These are phyloP conservation scores for Colostygia pectinataria DNA, from an alignment of 2,888 invertebrate species.

Conservation along the genomic window DNA sequence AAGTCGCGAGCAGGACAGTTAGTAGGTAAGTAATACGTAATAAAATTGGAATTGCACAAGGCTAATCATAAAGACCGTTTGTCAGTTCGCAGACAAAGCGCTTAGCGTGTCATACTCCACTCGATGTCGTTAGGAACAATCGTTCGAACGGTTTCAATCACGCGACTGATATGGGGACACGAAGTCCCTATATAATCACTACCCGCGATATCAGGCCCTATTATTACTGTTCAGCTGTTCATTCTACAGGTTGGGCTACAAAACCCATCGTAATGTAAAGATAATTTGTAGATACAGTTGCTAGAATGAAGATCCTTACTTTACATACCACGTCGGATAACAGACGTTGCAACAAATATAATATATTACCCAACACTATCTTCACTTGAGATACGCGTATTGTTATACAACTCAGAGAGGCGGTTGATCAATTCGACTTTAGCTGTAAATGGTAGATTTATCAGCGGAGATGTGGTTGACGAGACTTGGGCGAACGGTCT, in stretches of 20 bases:
- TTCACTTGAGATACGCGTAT: constrained; percentile 34
- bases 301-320: no score
- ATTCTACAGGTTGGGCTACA: constrained; percentile 54
- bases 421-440: constrained; percentile 45
- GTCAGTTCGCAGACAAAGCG: constrained; percentile 60
- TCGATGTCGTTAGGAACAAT: constrained; percentile 62
- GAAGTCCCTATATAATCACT: constrained; percentile 43
- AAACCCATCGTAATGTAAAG: constrained; percentile 52
- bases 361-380: constrained; percentile 29
- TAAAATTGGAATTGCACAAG: constrained; percentile 49
- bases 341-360: constrained; percentile 17
- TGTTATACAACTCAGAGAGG: constrained; percentile 26
- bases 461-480: constrained; percentile 39
- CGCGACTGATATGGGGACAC: constrained; percentile 51
- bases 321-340: no score
- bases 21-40: constrained; percentile 40
- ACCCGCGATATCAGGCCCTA: constrained; percentile 42
- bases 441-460: constrained; percentile 49
- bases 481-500: constrained; percentile 39
- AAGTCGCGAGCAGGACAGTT: no score
- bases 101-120: constrained; percentile 69
- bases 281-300: constrained; percentile 40
- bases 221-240: constrained; percentile 19
- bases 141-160: constrained; percentile 61
- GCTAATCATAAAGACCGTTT: constrained; percentile 62